These are phyloP conservation scores for Hozukius guyotensis DNA, from an alignment of 2,797 vertebrate genomes.

Conservation along the genomic window DNA sequence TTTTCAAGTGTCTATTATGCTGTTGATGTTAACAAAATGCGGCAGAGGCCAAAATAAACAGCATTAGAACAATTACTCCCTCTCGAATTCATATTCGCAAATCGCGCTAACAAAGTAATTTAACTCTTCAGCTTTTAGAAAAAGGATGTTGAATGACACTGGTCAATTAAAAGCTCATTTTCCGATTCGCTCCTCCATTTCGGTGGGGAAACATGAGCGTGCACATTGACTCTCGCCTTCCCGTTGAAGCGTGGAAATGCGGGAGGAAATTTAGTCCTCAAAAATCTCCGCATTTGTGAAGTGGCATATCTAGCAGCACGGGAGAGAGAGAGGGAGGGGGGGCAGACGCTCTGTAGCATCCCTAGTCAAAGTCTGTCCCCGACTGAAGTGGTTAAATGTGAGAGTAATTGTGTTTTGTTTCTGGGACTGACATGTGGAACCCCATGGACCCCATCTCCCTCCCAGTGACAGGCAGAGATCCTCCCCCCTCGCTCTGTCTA, in stretches of 20 bases:
- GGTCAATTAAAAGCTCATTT: conserved; percentile 53
- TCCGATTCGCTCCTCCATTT: conserved; percentile 20
- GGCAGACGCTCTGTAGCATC: conserved; percentile 47
- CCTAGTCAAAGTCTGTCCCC: conserved; percentile 73
- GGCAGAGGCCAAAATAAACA: conserved; percentile 63
- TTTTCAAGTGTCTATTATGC: conserved; percentile 56
- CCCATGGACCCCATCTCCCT: conserved; percentile 85
- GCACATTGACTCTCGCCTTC: background rate
- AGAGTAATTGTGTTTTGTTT: conserved; percentile 86
- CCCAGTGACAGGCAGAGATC: conserved; percentile 86
- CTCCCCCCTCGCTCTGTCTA: conserved; percentile 85
- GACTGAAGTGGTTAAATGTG: conserved; percentile 83
- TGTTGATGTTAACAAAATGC: conserved; percentile 58
- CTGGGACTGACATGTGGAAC: conserved; percentile 84
- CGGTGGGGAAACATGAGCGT: conserved; percentile 23
- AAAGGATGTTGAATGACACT: conserved; percentile 24
- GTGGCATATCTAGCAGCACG: conserved; percentile 44
- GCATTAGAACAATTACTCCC: conserved; percentile 56
- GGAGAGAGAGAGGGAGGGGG: background rate
- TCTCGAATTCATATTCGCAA: conserved; percentile 38
- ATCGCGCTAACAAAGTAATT: conserved; percentile 32
- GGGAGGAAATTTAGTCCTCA: conserved; percentile 53
- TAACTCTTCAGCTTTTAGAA: conserved; percentile 38
- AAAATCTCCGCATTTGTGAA: conserved; percentile 47
- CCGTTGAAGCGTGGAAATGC: background rate